Percentiles rank a stretch among this genome's conserved stretches.
phyloP scores from a whole-genome alignment of 2,113 vertebrate genomes.

The Halcyon malimbica region DNA sequence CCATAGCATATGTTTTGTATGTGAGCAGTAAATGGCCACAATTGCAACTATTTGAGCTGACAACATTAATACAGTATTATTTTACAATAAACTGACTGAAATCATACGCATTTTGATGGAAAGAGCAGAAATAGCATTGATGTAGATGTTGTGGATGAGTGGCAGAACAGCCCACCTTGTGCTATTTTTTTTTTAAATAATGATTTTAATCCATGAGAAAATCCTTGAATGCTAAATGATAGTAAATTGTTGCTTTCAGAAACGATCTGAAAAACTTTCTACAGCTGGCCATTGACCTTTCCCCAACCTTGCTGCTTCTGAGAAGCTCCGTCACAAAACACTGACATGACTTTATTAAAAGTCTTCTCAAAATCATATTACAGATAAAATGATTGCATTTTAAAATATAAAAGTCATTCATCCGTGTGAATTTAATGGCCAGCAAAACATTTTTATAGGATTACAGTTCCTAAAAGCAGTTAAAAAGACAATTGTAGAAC shows the following conservation, averaged over 20 bases:
- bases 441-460: neutral
- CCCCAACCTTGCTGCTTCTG: neutral
- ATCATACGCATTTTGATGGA: neutral
- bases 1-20: neutral
- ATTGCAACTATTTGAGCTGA: neutral
- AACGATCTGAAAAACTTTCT: neutral
- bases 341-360: neutral
- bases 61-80: neutral
- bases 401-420: neutral
- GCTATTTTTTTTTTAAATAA: neutral
- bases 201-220: neutral
- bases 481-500: neutral
- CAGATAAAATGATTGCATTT: neutral
- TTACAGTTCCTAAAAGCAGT: neutral
- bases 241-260: neutral
- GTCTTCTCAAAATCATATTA: neutral
- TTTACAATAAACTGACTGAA: neutral
- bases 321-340: neutral
- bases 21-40: neutral
- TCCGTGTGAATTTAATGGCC: neutral
- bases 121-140: neutral
- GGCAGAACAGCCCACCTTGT: neutral
- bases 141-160: neutral
- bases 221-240: neutral
- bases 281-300: neutral